Conservation (phyloP, 1,140 invertebrate genomes). For the Musca vetustissima region DNA sequence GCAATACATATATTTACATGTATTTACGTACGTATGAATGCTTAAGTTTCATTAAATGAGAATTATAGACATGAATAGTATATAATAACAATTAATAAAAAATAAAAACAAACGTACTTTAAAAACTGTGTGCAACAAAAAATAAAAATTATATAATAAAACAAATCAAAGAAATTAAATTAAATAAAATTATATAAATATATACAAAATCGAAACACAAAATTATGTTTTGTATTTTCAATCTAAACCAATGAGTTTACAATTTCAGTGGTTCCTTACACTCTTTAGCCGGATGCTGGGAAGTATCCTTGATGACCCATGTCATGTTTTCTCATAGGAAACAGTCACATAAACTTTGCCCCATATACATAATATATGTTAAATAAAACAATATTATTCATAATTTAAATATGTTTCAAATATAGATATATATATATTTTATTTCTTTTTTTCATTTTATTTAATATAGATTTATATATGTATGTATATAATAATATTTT, state of each 20-base stretch:
- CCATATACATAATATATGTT: no score
- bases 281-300: no score
- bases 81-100: constrained; percentile 4
- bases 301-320: no score
- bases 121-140: constrained; percentile 5
- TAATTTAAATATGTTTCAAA: constrained; percentile 43
- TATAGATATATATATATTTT: constrained; percentile 40
- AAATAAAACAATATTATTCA: neutral
- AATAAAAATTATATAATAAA: no score
- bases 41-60: constrained; percentile 13
- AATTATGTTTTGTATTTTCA: no score
- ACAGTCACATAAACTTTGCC: no score
- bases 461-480: constrained; percentile 37
- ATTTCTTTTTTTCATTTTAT: constrained; percentile 35
- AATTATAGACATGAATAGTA: constrained; percentile 22
- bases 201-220: neutral
- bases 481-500: constrained; percentile 29
- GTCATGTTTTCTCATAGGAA: no score
- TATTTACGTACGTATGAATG: constrained; percentile 4
- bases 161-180: neutral
- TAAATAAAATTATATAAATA: neutral
- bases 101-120: constrained; percentile 1
- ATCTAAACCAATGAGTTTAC: no score
- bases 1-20: neutral
- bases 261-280: no score